A percentile compares a stretch with the other conserved stretches of the same genome.
phyloP scores from a whole-genome alignment of 1,140 invertebrate species.

The Drosophila subpulchrella region DNA sequence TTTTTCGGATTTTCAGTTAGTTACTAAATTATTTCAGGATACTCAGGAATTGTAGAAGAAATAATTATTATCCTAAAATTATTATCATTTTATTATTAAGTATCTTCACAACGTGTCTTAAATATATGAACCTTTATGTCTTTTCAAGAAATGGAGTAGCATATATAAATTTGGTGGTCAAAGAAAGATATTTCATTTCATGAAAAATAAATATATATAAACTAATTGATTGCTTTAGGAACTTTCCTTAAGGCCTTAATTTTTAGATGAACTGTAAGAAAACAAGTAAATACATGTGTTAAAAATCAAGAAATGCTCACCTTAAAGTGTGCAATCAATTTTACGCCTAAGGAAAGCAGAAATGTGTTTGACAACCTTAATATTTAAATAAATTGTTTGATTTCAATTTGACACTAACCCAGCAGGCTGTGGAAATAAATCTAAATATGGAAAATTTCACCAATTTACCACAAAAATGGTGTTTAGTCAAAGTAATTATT shows the following conservation, averaged over 20 bases:
- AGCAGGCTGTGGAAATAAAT: not conserved
- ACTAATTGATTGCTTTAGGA: not conserved
- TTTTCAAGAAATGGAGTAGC: no score
- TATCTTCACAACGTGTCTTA: no score
- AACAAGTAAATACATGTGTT: no score
- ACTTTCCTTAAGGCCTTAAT: not conserved
- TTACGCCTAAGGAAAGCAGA: not conserved
- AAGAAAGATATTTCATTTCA: not conserved
- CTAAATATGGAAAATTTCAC: slow-evolving; percentile 11
- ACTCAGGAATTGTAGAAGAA: not conserved
- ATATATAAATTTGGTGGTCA: no score
- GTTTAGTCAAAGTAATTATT: slow-evolving; percentile 40
- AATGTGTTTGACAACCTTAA: slow-evolving; percentile 2
- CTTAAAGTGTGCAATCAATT: slow-evolving; percentile 1
- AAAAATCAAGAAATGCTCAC: not conserved
- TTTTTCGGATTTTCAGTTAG: not conserved
- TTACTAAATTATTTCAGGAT: no score
- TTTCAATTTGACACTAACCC: not conserved
- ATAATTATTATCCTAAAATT: no score
- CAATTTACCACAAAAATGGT: slow-evolving; percentile 13
- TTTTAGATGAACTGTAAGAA: not conserved
- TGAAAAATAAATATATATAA: not conserved
- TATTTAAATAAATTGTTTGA: slow-evolving; percentile 5
- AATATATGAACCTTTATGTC: no score
- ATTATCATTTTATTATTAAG: no score